Base-by-base conservation (phyloP, 2,888 invertebrate genomes). In the Tetramorium bicarinatum region DNA sequence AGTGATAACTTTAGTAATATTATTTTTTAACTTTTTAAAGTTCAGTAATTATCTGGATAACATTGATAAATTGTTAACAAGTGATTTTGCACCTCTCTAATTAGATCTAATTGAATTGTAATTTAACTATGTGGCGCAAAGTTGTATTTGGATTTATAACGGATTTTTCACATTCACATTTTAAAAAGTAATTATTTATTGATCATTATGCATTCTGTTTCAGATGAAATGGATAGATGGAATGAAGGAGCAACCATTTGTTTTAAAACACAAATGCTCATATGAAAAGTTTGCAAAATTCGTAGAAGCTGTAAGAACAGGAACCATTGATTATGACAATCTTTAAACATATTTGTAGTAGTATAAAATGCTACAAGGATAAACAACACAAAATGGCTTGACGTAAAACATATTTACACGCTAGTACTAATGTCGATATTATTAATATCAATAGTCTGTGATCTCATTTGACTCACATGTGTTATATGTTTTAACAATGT, bases 181-280 rank as follows among this genome's bases (percentile, higher is more conserved):
- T 9, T 18, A 56, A 38, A 38, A 71, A 44, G 38, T 64, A 75
- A 66, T 76, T 66, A 76, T 67, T 13, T 34, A 13, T n/a, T 44
- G 18, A 69, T 11, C 13, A 34, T 41, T 47, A 44, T 21, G 69
- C 38, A 34, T 66, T 75, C 13, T 54, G 21, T 91, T 93, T 66
- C 80, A 95, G 95, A 91, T 93, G 81, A 87, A 92, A 52, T 95
- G 95, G 95, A 92, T 93, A 61, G 75, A 85, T 34, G 89, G 89
- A 8, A 95, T 95, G 95, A 94, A 93, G 79, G 84, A 91, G 15
- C 90, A 88, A 82, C 72, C 87, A 2, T 92, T 90, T 80, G 91
- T 93, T 1, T 76, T 90, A 66, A 86, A 90, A 85, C 93, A 93
- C 54, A 87, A 88, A 25, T 88, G 84, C 18, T 82, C 92, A 0